Evolutionary conservation across 2,113 vertebrate genomes (phyloP).

Genomic region (Zosterops lateralis): DNA sequence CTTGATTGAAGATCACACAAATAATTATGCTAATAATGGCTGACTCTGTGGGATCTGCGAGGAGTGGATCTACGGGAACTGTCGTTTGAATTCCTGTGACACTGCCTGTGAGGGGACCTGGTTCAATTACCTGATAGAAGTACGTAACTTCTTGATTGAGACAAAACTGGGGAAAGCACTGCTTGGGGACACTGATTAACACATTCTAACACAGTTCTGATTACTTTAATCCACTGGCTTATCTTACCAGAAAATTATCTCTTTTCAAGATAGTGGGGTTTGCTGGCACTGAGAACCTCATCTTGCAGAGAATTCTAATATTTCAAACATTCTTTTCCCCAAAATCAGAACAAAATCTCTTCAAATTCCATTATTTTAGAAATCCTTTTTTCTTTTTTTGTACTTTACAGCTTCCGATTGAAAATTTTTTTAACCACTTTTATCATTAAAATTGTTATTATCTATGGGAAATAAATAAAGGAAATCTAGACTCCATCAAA

Average conservation of each 20-base stretch:
- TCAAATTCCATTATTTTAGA: neutral
- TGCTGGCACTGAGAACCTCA: neutral
- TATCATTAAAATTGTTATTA: neutral
- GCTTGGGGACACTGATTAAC: constrained; percentile 40
- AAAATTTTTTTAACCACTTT: neutral
- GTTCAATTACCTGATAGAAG: constrained; percentile 45
- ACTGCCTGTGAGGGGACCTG: neutral
- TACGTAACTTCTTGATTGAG: neutral
- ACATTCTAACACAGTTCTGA: constrained; percentile 19
- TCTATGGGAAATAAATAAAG: neutral
- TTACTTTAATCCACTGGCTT: constrained; percentile 28
- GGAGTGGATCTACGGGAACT: constrained; percentile 24
- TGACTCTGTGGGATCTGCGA: constrained; percentile 13
- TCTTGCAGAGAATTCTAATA: neutral
- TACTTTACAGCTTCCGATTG: neutral
- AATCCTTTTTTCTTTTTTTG: neutral
- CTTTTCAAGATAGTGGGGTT: neutral
- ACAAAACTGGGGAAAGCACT: neutral
- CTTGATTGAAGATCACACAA: constrained; percentile 71
- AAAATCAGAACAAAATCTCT: neutral
- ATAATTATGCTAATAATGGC: constrained; percentile 65
- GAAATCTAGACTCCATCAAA: neutral
- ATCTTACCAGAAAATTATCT: neutral
- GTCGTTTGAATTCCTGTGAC: constrained; percentile 3
- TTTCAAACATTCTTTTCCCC: neutral